These are phyloP conservation scores for Drosophila kambysellisi DNA, from an alignment of 2,888 invertebrate species.

Conservation along the genomic window DNA sequence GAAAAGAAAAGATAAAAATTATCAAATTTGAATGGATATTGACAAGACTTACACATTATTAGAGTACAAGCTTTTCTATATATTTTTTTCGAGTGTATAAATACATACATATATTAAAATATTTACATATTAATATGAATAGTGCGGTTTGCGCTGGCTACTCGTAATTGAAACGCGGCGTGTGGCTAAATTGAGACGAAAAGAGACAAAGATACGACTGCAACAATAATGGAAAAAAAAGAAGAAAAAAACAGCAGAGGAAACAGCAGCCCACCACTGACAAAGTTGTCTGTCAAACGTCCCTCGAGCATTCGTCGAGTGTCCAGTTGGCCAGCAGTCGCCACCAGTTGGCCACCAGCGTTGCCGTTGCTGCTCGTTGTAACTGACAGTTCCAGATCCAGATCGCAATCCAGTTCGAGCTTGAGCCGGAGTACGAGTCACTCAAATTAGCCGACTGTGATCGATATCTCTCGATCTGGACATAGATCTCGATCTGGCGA, in stretches of 20 bases:
- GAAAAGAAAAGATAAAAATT: neutral
- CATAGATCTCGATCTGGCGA: slow-evolving; percentile 40
- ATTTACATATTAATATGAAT: slow-evolving; percentile 10
- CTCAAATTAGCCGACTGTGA: slow-evolving; percentile 64
- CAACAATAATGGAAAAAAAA: slow-evolving; percentile 1
- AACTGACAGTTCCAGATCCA: slow-evolving; percentile 36
- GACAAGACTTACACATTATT: neutral
- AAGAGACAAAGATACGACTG: slow-evolving; percentile 26
- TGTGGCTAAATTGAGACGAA: slow-evolving; percentile 66
- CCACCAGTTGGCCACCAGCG: slow-evolving; percentile 58
- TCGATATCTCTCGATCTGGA: slow-evolving; percentile 31
- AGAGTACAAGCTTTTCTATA: neutral
- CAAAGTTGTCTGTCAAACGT: slow-evolving; percentile 52
- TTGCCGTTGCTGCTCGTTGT: slow-evolving; percentile 2
- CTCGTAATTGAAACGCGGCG: slow-evolving; percentile 70
- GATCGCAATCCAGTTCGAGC: slow-evolving; percentile 1
- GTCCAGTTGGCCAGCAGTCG: neutral
- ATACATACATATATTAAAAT: slow-evolving; percentile 9
- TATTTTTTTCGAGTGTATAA: neutral
- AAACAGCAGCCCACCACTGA: slow-evolving; percentile 15
- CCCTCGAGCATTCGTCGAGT: slow-evolving; percentile 33
- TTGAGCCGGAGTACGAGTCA: slow-evolving; percentile 50
- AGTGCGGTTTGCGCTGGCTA: slow-evolving; percentile 10
- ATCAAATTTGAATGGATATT: neutral
- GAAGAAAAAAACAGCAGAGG: neutral